Evolutionary conservation across 2,888 invertebrate genomes (phyloP).

Genomic region (Tanypteryx hageni): DNA sequence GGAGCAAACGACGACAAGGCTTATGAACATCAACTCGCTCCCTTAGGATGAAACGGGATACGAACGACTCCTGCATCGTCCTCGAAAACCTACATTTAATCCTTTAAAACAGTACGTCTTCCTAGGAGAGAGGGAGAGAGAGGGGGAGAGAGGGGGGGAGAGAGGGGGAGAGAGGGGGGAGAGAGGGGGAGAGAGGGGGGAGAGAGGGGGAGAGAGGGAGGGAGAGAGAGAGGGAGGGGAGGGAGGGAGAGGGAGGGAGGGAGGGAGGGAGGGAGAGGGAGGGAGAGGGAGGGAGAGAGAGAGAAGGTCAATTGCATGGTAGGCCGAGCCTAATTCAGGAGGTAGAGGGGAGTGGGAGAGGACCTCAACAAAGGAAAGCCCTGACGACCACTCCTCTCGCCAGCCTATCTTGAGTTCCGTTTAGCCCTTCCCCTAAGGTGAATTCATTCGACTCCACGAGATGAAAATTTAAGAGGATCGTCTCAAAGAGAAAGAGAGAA

Average conservation of each 20-base stretch:
- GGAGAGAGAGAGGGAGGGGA: too few species aligned
- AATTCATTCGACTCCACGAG: not conserved
- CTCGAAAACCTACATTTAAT: not conserved
- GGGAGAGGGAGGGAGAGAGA: too few species aligned
- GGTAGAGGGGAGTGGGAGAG: not conserved
- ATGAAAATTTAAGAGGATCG: conserved; percentile 10
- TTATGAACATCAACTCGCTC: not conserved
- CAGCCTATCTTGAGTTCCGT: not conserved
- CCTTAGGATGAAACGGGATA: not conserved
- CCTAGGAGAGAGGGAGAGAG: not conserved
- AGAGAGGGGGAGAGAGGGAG: too few species aligned
- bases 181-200: too few species aligned
- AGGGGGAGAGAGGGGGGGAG: not conserved
- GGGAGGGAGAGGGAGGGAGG: not conserved
- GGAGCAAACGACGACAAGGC: not conserved
- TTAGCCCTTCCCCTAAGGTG: not conserved
- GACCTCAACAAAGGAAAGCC: not conserved
- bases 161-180: not conserved
- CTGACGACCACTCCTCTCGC: not conserved
- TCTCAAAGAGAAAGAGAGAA: not conserved
- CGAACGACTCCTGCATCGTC: not conserved
- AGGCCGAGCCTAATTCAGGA: too few species aligned
- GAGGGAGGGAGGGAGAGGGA: too few species aligned
- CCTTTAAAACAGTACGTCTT: not conserved
- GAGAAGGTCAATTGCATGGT: too few species aligned